Base-by-base conservation (phyloP, 1,140 invertebrate species). In the Glossosoma conforme region DNA sequence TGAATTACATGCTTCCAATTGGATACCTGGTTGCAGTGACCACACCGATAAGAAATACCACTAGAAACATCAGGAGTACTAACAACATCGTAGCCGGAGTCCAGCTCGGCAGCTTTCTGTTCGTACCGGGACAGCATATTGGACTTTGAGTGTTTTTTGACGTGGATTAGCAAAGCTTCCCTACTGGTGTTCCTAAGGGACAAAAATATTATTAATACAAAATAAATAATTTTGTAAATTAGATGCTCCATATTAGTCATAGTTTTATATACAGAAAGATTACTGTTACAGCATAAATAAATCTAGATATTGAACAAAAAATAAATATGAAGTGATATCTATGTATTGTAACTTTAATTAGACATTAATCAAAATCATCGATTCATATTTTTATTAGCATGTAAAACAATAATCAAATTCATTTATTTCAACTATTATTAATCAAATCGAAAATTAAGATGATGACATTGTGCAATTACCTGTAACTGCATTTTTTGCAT, bases 401-500 rank as follows among this genome's bases (percentile, higher is more conserved):
- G n/a, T n/a, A n/a, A n/a, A n/a, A n/a, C n/a, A n/a, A n/a, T n/a
- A n/a, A n/a, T n/a, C n/a, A n/a, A n/a, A n/a, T n/a, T n/a, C n/a
- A n/a, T n/a, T n/a, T n/a, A n/a, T n/a, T n/a, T n/a, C n/a, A n/a
- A n/a, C n/a, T n/a, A n/a, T n/a, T n/a, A n/a, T n/a, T n/a, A n/a
- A n/a, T n/a, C n/a, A n/a, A n/a, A n/a, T n/a, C n/a, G n/a, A n/a
- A n/a, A n/a, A n/a, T n/a, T n/a, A n/a, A n/a, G n/a, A n/a, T n/a
- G n/a, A n/a, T n/a, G n/a, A n/a, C n/a, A n/a, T n/a, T n/a, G n/a
- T n/a, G n/a, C n/a, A n/a, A n/a, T 77, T 65, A 87, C 85, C 80
- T 85, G 65, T 86, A 91, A 63, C 83, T 83, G 61, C 89, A 92
- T 62, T 87, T 86, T 69, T 90, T 91, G 64, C 89, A 92, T 63